Conservation (phyloP, 2,113 vertebrate genomes). For the Stictonetta naevosa region DNA sequence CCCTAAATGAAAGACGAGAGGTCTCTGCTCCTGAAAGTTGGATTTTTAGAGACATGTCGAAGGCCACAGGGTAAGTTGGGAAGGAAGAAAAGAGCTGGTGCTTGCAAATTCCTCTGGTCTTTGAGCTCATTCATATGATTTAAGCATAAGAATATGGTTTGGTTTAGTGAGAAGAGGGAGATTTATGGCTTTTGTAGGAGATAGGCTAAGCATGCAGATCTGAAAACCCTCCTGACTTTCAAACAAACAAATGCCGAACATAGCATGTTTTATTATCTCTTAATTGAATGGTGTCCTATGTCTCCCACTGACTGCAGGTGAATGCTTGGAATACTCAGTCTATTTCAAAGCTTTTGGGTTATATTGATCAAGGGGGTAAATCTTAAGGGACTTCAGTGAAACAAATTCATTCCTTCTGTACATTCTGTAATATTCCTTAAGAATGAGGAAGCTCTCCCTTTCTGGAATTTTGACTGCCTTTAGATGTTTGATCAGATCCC, state of each 20-base stretch:
- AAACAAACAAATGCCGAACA: conserved; percentile 15
- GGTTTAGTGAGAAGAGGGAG: conserved; percentile 23
- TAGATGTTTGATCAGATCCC: conserved; percentile 48
- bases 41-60: neutral
- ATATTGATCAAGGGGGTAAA: neutral
- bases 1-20: neutral
- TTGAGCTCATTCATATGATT: conserved; percentile 16
- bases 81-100: neutral
- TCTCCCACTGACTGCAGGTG: conserved; percentile 23
- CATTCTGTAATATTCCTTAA: neutral
- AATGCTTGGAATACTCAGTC: neutral
- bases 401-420: conserved; percentile 45
- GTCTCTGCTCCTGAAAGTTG: neutral
- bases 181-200: conserved; percentile 52
- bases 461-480: conserved; percentile 35
- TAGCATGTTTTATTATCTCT: conserved; percentile 22
- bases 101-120: conserved; percentile 49
- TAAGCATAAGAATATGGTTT: conserved; percentile 38
- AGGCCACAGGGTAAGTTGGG: neutral
- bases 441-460: conserved; percentile 54
- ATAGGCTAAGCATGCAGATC: conserved; percentile 7
- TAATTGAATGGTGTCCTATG: neutral
- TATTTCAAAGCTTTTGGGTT: neutral
- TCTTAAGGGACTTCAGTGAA: neutral
- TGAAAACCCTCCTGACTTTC: conserved; percentile 27